Evolutionary conservation across 2,888 invertebrate species (phyloP).

Genomic region (Sepiola atlantica): DNA sequence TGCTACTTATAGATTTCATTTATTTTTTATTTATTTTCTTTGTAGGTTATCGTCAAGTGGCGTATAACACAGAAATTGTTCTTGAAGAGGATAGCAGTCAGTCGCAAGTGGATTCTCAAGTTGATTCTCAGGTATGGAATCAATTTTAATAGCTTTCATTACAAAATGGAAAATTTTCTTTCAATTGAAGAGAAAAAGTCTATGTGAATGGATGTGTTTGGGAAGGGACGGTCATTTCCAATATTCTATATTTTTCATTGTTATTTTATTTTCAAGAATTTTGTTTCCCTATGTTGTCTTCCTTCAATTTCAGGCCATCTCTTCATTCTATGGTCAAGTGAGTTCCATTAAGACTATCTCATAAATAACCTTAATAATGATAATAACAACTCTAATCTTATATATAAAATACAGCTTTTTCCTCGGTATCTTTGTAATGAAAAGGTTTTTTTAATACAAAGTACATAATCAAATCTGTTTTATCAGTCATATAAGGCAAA

Average conservation of each 20-base stretch:
- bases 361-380: not conserved
- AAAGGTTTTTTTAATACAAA: no score
- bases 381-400: not conserved
- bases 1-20: no score
- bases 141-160: not conserved
- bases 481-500: no score
- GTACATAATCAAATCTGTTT: no score
- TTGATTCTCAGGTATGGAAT: constrained; percentile 10
- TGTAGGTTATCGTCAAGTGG: constrained; percentile 41
- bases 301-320: not conserved
- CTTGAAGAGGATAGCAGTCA: constrained; percentile 43
- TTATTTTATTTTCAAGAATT: no score
- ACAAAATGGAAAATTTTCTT: not conserved
- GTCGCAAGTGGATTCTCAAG: constrained; percentile 39
- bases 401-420: no score
- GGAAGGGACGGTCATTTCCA: no score
- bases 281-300: not conserved
- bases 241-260: no score
- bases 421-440: no score
- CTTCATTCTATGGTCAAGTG: not conserved
- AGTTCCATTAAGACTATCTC: not conserved
- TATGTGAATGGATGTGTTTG: no score
- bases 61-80: constrained; percentile 36
- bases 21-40: constrained; percentile 12
- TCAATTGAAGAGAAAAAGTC: not conserved